phyloP scores from a whole-genome alignment of 2,797 vertebrate genomes.

The Periophthalmus magnuspinnatus region DNA sequence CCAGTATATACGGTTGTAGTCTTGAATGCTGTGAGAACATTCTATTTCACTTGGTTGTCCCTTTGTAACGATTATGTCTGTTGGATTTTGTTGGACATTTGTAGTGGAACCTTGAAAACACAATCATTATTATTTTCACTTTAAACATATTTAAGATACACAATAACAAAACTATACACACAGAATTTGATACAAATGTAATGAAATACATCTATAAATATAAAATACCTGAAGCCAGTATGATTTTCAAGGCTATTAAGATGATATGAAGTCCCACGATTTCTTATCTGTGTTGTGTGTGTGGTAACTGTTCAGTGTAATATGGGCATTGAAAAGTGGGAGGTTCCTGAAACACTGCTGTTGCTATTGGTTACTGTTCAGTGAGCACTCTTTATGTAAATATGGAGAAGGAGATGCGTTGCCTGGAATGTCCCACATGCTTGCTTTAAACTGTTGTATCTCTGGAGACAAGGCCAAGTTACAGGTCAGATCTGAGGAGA shows the following conservation, averaged over 20 bases:
- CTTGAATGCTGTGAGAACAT: conserved; percentile 39
- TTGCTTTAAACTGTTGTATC: too few relatives aligned
- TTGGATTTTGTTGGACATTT: not conserved
- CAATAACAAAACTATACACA: too few relatives aligned
- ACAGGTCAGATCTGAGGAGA: too few relatives aligned
- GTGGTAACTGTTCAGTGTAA: not conserved
- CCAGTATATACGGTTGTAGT: conserved; percentile 48
- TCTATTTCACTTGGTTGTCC: conserved; percentile 12
- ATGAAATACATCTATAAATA: too few relatives aligned
- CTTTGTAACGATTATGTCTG: conserved; percentile 5
- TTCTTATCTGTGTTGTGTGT: not conserved
- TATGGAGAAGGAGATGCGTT: too few relatives aligned
- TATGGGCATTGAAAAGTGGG: not conserved
- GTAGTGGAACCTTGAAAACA: not conserved
- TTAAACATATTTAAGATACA: not conserved
- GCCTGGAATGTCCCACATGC: too few relatives aligned
- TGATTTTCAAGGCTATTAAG: not conserved
- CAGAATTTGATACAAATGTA: not conserved
- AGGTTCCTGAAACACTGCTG: not conserved
- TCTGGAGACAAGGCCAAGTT: too few relatives aligned
- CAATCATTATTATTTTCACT: not conserved
- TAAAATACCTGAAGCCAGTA: conserved; percentile 2
- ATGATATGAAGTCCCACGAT: not conserved
- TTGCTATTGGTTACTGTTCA: not conserved
- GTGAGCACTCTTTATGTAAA: not conserved